These are phyloP conservation scores for Platysternon megacephalum DNA, from an alignment of 2,113 vertebrate species.

Conservation along the genomic window DNA sequence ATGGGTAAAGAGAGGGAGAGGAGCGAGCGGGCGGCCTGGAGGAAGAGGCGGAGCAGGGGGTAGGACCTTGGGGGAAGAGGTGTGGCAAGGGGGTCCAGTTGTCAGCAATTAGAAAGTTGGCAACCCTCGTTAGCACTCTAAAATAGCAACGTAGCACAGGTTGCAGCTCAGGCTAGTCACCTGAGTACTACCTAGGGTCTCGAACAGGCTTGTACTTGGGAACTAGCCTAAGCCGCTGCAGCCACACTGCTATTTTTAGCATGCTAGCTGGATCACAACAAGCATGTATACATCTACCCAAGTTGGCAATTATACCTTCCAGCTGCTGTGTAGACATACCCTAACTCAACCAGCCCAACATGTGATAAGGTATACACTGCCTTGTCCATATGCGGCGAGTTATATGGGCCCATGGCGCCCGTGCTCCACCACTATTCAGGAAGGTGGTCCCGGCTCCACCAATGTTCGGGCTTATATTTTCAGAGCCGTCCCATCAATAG, in stretches of 20 bases:
- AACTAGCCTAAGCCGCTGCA: not conserved
- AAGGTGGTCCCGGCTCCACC: too few relatives aligned
- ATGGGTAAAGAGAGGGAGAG: too few relatives aligned
- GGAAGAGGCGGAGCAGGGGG: too few relatives aligned
- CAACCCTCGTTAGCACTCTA: not conserved
- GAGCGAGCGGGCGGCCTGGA: too few relatives aligned
- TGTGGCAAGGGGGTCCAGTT: too few relatives aligned
- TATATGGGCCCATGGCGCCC: too few relatives aligned
- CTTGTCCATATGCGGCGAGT: not conserved
- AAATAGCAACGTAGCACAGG: not conserved
- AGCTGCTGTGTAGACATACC: not conserved
- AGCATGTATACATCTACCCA: not conserved
- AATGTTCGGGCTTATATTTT: too few relatives aligned
- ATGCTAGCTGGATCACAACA: not conserved
- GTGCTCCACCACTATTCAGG: too few relatives aligned
- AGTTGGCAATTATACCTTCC: not conserved
- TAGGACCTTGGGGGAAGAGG: too few relatives aligned
- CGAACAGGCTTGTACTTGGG: not conserved
- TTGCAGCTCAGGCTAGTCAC: not conserved
- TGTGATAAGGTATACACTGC: slow-evolving; percentile 45
- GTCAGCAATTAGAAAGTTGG: too few relatives aligned
- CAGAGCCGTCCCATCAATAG: too few relatives aligned
- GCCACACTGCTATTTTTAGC: not conserved
- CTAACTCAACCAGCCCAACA: not conserved
- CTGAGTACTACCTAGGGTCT: not conserved